Evolutionary conservation across 2,888 invertebrate genomes (phyloP), one percentile per base, ranked within the genome.

Genomic region (Erebia epiphron): DNA sequence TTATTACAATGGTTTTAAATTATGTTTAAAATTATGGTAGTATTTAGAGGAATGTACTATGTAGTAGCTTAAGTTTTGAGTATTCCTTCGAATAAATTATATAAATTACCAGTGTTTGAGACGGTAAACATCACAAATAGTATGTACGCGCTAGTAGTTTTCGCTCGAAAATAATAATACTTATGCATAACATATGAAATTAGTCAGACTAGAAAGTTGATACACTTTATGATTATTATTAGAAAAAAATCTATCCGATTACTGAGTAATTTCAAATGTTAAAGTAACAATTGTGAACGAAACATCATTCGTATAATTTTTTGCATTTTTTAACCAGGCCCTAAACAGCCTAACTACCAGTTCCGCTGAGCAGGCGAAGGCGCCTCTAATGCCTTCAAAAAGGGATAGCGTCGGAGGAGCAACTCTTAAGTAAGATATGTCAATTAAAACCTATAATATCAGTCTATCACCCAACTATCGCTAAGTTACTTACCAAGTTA

Each of bases 261-360:
- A 43, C 43, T 61, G 61, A 18, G 13, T 16, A 61, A 61, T 61
- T 43, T 43, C 16, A 43, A 18, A 16, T 61, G 43, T 16, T 11
- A 43, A 41, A 60, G 16, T 52, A 18, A 35, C 35, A 1, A 10
- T 43, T 18, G 10, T 16, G 16, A 11, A 8, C 5, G 11, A 13
- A 62, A 21, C 10, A 18, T 26, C 0, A 26, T 35, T 46, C 14
- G 7, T 41, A 56, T 43, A 49, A 61, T 65, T 1, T 41, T 10
- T 13, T 64, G 65, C 35, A 50, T 14, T 74, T 75, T 58, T 76
- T 77, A 68, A 69, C 65, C 88, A 97, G 97, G 97, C 97, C 41
- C 90, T 98, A 79, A 96, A 95, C 80, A 97, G 96, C 83, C 95
- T 98, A 94, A 96, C 97, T 16, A 94, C 88, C 73, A 95, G 94